Conservation (phyloP, 2,888 invertebrate species). For the Hirtodrosophila trivittata region DNA sequence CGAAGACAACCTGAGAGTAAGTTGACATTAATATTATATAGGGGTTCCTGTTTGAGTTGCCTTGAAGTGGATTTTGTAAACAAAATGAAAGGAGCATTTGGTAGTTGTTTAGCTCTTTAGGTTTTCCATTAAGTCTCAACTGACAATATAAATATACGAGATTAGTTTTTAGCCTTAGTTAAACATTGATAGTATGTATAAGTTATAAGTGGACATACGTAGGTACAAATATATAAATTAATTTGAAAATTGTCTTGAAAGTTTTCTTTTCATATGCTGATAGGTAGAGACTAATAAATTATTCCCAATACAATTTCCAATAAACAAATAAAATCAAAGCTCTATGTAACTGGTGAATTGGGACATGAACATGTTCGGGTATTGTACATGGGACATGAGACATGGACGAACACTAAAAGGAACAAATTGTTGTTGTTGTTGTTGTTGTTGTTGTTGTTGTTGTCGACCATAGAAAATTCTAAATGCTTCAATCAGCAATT, state of each 20-base stretch:
- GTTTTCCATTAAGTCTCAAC: too few species aligned
- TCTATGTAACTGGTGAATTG: constrained; percentile 59
- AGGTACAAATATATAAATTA: constrained; percentile 16
- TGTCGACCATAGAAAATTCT: constrained; percentile 55
- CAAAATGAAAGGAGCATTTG: too few species aligned
- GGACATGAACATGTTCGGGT: constrained; percentile 30
- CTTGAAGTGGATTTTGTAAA: too few species aligned
- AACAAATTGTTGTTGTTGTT: constrained; percentile 37
- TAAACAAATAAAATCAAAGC: constrained; percentile 80
- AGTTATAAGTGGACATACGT: not conserved
- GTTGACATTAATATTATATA: too few species aligned
- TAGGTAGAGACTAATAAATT: constrained; percentile 53
- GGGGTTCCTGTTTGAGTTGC: too few species aligned
- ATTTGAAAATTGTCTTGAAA: constrained; percentile 21
- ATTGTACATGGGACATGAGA: constrained; percentile 26
- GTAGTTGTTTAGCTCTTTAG: too few species aligned
- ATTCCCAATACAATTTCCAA: constrained; percentile 78
- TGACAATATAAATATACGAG: too few species aligned
- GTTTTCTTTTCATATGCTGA: constrained; percentile 4
- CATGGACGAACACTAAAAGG: constrained; percentile 54
- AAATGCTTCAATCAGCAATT: constrained; percentile 80
- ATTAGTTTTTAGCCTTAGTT: not conserved
- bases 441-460: constrained; percentile 17
- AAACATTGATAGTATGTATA: constrained; percentile 2
- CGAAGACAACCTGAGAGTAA: too few species aligned